Percentiles rank a stretch among this genome's conserved stretches.
Evolutionary conservation across 2,113 vertebrate species (phyloP).

Genomic region (Protobothrops mucrosquamatus): DNA sequence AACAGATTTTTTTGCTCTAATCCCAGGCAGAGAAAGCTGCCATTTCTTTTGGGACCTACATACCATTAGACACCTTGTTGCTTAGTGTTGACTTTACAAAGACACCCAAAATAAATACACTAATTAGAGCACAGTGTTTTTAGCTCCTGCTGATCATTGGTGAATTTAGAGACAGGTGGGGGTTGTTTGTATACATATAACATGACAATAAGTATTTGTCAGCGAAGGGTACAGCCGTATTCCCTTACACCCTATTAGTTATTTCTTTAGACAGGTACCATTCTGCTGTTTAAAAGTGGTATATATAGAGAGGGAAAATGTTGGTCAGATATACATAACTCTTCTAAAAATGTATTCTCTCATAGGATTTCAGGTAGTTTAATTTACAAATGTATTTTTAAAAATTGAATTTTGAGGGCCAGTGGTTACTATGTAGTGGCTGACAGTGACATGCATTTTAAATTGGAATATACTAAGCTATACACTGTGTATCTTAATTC

Average conservation of each 20-base stretch:
- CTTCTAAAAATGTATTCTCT: neutral
- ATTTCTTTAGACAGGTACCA: neutral
- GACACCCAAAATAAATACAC: slow-evolving; percentile 23
- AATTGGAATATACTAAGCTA: neutral
- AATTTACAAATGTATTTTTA: neutral
- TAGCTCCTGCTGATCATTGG: neutral
- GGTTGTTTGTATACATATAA: neutral
- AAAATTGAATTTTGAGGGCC: neutral
- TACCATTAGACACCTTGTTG: slow-evolving; percentile 4
- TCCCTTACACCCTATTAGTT: neutral
- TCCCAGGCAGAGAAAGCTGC: neutral
- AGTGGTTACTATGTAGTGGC: neutral
- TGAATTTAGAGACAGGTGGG: neutral
- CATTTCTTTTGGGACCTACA: neutral
- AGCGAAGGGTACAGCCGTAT: neutral
- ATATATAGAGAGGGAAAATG: neutral
- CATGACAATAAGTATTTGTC: neutral
- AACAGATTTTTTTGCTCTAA: neutral
- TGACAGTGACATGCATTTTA: neutral
- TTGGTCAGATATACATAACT: neutral
- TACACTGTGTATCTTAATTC: neutral
- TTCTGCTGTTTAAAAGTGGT: neutral
- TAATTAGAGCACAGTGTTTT: slow-evolving; percentile 4
- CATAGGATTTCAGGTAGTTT: neutral
- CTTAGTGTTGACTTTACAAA: slow-evolving; percentile 20